Evolutionary conservation across 2,888 invertebrate genomes (phyloP).

Genomic region (Ichneumon xanthorius): DNA sequence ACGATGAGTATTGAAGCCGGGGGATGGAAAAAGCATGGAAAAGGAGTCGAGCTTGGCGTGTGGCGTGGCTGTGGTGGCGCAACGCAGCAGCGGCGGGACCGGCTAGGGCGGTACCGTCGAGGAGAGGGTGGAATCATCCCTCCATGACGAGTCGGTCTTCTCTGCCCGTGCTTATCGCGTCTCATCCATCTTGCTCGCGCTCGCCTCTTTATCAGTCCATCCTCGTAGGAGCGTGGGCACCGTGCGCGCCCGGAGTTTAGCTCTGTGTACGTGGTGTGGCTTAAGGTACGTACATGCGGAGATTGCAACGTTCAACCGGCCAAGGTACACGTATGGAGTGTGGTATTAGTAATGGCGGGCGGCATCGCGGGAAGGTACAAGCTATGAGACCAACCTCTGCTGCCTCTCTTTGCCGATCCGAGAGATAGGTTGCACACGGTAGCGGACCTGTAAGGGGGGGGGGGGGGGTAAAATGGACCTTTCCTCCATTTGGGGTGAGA

Average conservation of each 20-base stretch:
- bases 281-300: constrained; percentile 6
- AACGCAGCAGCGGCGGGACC: constrained; percentile 16
- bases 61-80: constrained; percentile 32
- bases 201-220: constrained; percentile 73
- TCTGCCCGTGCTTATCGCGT: constrained; percentile 72
- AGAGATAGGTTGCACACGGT: not conserved
- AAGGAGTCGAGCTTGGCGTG: constrained; percentile 29
- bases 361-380: not conserved
- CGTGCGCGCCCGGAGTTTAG: constrained; percentile 9
- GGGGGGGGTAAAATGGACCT: not conserved
- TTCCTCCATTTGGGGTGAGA: not conserved
- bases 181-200: constrained; percentile 76
- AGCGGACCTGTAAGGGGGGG: not conserved
- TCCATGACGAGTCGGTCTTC: constrained; percentile 67
- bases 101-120: not conserved
- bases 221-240: constrained; percentile 47
- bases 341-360: not conserved
- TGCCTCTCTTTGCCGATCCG: not conserved
- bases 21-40: constrained; percentile 46
- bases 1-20: constrained; percentile 53
- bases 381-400: not conserved
- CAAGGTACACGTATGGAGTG: not conserved
- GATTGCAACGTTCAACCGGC: not conserved
- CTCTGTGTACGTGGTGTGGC: not conserved
- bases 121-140: constrained; percentile 62